Base-by-base conservation (phyloP, 2,113 vertebrate genomes). In the Chamaetylas fuelleborni region DNA sequence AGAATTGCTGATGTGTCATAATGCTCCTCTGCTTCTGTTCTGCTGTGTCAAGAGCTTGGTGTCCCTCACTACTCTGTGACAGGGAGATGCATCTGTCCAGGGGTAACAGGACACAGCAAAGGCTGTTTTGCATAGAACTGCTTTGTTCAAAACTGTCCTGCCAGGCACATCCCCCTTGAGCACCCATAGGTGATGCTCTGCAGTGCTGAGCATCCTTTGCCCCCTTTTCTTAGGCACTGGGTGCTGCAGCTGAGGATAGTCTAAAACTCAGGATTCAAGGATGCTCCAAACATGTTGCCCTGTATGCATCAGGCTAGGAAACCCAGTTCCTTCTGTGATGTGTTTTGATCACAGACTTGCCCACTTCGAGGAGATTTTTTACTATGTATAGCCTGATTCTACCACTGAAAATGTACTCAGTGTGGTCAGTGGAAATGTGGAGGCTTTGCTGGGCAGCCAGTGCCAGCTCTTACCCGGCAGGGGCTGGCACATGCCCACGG, bases 91-190 rank as follows among this genome's bases (percentile, higher is more conserved):
- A 2, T 18, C 3, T 19, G 24, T 40, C 47, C 1, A 2, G 19
- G 29, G 53, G 36, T 82, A 93, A 61, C 23, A 76, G 66, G 70
- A 45, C 43, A 28, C 33, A 23, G 56, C 3, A 0, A n/a, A 70
- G 72, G 34, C 67, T 61, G 6, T 87, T 93, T 84, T 42, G 16
- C 61, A 15, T 43, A 36, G 65, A 87, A 28, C 11, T 61, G 42
- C 66, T 61, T 5, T 0, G 0, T 88, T 92, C 19, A 38, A 66
- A 83, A 56, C 20, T 2, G 0, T 51, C 34, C 64, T 50, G 40
- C 61, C 5, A 0, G 2, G 26, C 34, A 22, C 0, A 1, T 33
- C 7, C 12, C 40, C 7, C 12, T 24, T 2, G 7, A 53, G 40
- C 43, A 64, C 12, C 38, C n/a, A 7, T 4, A 33, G 24, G 40